Base-by-base conservation (phyloP, 2,797 vertebrate species). In the Delichon dasypus region DNA sequence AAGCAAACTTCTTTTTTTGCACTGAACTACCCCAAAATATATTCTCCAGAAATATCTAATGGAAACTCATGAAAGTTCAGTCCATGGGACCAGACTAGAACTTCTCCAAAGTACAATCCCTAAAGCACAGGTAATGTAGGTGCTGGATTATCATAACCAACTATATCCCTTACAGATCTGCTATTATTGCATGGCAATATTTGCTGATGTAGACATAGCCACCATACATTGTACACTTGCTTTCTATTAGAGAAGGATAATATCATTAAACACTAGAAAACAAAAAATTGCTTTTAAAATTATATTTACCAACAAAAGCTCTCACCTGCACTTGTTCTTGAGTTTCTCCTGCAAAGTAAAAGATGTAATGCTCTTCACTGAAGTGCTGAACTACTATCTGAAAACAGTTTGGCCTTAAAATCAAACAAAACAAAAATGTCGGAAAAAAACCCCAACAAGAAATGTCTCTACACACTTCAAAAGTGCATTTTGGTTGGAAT, bases 381-480 rank as follows among this genome's bases (percentile, higher is more conserved):
- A 99, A 99, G 98, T 99, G 99, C 98, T 99, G 99, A 98, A 99
- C 99, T 97, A 99, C 99, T 98, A 99, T 98, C 98, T 99, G 99
- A 98, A 99, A 99, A 99, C 99, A 99, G 98, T 99, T 99, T 98
- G 99, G 99, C 98, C 99, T 99, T 97, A 96, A 98, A 97, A 96
- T 96, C 57, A 94, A 77, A 85, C 94, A 94, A 53, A 94, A 75
- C 67, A 90, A 90, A 67, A 68, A 34, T 66, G 58, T 71, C 12
- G 3, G 62, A 8, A 50, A 91, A 91, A 87, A 81, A 81, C 4
- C 6, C 4, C 74, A 70, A 74, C 27, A 67, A 44, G 55, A 75
- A 90, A 82, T 70, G 48, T 83, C 68, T 54, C 53, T 54, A 54
- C 53, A 54, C 2, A 5, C 53, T 54, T 32, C 53, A 54, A 54